Conservation (phyloP, 2,797 vertebrate genomes). For the Aldrovandia affinis region DNA sequence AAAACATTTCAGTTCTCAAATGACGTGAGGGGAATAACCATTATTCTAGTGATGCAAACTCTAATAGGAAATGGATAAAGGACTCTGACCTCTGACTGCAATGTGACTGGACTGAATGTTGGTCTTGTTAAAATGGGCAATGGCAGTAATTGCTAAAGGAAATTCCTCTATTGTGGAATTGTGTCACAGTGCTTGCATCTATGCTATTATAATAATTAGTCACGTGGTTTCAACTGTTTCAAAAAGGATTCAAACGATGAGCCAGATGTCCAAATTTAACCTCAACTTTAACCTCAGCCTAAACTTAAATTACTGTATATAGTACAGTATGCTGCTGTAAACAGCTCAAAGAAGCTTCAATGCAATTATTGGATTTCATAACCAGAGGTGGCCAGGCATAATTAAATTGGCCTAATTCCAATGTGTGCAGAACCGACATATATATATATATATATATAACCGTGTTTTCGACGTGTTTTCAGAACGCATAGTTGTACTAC, state of each 20-base stretch:
- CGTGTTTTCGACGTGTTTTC: neutral
- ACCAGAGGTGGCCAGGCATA: conserved; percentile 5
- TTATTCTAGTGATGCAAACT: neutral
- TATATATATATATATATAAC: too few relatives aligned
- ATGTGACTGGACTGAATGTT: neutral
- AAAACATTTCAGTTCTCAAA: neutral
- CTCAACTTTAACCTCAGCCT: neutral
- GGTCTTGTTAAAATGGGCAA: neutral
- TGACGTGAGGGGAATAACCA: neutral
- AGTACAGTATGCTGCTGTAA: neutral
- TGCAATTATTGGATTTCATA: neutral
- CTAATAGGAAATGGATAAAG: neutral
- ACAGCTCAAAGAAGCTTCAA: neutral
- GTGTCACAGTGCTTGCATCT: neutral
- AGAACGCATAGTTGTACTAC: neutral
- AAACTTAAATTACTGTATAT: neutral
- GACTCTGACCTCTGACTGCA: neutral
- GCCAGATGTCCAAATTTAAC: neutral
- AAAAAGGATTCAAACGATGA: neutral
- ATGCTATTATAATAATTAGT: neutral
- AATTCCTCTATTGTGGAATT: neutral
- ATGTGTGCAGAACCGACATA: neutral
- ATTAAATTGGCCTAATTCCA: neutral
- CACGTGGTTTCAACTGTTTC: neutral
- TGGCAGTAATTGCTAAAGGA: neutral